Evolutionary conservation across 2,113 vertebrate species (phyloP).

Genomic region (Leuciscus idus): DNA sequence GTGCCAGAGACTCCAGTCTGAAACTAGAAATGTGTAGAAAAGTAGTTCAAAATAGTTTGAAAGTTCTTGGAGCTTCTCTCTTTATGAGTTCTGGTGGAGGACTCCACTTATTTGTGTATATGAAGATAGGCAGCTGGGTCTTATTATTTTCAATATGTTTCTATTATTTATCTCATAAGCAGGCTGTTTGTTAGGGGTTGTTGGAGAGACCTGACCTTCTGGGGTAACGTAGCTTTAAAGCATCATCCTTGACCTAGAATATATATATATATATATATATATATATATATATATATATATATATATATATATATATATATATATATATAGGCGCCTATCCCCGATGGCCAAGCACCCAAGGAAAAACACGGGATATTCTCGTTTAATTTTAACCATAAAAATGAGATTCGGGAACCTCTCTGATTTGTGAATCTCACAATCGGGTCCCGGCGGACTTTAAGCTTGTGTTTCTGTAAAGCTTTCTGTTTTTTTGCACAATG

Average conservation of each 20-base stretch:
- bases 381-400: too few species aligned
- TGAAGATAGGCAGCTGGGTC: conserved; percentile 37
- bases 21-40: conserved; percentile 44
- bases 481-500: too few species aligned
- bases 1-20: conserved; percentile 50
- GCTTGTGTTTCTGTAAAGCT: too few species aligned
- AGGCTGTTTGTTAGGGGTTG: background rate
- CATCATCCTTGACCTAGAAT: conserved; percentile 61
- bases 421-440: too few species aligned
- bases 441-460: too few species aligned
- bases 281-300: too few species aligned
- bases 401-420: too few species aligned
- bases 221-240: conserved; percentile 59
- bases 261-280: too few species aligned
- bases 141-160: conserved; percentile 7
- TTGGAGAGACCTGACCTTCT: conserved; percentile 57
- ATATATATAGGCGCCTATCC: background rate
- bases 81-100: conserved; percentile 53
- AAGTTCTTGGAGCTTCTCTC: conserved; percentile 54
- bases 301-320: too few species aligned
- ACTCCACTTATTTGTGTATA: conserved; percentile 56
- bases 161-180: background rate
- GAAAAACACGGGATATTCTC: too few species aligned
- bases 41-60: conserved; percentile 56
- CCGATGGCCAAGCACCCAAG: background rate